These are phyloP conservation scores for Rhabdomys dilectus DNA, from an alignment of 2,113 vertebrate species.

Conservation along the genomic window DNA sequence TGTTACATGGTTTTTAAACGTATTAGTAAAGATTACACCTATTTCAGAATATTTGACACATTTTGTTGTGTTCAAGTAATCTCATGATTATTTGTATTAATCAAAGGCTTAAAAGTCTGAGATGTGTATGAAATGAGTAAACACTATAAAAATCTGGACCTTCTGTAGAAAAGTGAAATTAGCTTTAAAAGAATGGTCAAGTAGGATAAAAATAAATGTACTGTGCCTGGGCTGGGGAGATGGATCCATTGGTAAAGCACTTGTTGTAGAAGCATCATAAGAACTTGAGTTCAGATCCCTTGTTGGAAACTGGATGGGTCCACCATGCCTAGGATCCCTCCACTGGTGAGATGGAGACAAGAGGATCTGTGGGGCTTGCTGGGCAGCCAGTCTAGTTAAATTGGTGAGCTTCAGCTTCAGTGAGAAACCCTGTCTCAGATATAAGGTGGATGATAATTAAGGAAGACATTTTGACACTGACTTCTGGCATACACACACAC, in stretches of 20 bases:
- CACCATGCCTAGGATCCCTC: background rate
- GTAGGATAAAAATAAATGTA: background rate
- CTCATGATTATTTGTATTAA: background rate
- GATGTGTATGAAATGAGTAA: background rate
- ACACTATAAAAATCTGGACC: background rate
- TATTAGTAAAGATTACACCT: background rate
- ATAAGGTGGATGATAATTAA: background rate
- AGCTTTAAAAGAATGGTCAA: background rate
- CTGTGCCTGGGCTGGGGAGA: background rate
- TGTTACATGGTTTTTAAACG: constrained; percentile 1
- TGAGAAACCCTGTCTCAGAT: background rate
- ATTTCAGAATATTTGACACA: background rate
- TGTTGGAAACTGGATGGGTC: background rate
- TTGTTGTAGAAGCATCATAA: background rate
- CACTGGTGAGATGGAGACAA: background rate
- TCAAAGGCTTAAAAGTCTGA: background rate
- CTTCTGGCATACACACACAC: background rate
- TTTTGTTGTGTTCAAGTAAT: background rate
- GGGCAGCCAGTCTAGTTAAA: background rate
- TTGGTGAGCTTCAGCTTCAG: background rate
- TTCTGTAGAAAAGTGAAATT: background rate
- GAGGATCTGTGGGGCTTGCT: background rate
- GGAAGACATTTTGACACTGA: background rate
- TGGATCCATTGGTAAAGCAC: background rate
- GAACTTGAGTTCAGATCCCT: background rate